phyloP scores from a whole-genome alignment of 2,113 vertebrate species.

The Pelvicachromis taeniatus region DNA sequence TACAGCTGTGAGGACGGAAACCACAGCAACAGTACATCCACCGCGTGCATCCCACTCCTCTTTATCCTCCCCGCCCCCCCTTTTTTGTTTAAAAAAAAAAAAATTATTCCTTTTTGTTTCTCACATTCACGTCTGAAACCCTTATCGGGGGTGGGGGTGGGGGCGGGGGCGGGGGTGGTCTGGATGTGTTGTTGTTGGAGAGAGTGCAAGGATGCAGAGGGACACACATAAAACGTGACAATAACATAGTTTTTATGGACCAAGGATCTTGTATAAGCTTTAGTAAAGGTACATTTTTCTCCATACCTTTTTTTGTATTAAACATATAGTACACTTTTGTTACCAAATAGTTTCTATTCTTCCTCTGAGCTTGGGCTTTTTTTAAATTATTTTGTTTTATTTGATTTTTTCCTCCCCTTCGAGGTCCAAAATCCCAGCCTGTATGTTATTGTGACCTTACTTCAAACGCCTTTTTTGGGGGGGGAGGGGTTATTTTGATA shows the following conservation, averaged over 20 bases:
- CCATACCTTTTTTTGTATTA: constrained; percentile 98
- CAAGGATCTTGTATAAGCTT: constrained; percentile 99
- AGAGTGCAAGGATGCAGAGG: constrained; percentile 73
- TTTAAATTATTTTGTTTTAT: neutral
- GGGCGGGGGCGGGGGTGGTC: constrained; percentile 44
- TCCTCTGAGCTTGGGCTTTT: constrained; percentile 84
- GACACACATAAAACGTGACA: constrained; percentile 79
- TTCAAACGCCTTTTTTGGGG: constrained; percentile 48
- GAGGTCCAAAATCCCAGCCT: constrained; percentile 81
- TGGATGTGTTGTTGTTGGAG: constrained; percentile 81
- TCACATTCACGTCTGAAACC: constrained; percentile 75
- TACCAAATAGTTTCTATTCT: constrained; percentile 97
- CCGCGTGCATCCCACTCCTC: constrained; percentile 6
- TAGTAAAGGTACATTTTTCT: constrained; percentile 99
- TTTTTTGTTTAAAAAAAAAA: too few species aligned
- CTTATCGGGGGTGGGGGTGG: constrained; percentile 53
- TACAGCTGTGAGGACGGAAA: constrained; percentile 56
- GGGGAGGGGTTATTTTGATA: constrained; percentile 29
- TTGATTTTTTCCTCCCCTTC: constrained; percentile 31
- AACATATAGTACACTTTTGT: constrained; percentile 97
- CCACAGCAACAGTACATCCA: constrained; percentile 69
- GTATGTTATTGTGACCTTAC: constrained; percentile 81
- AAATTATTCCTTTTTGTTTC: constrained; percentile 60
- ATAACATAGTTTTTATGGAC: constrained; percentile 97
- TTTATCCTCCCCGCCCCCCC: neutral